These are phyloP conservation scores for Lasaia peninsularis DNA, from an alignment of 1,140 invertebrate species.

Conservation along the genomic window DNA sequence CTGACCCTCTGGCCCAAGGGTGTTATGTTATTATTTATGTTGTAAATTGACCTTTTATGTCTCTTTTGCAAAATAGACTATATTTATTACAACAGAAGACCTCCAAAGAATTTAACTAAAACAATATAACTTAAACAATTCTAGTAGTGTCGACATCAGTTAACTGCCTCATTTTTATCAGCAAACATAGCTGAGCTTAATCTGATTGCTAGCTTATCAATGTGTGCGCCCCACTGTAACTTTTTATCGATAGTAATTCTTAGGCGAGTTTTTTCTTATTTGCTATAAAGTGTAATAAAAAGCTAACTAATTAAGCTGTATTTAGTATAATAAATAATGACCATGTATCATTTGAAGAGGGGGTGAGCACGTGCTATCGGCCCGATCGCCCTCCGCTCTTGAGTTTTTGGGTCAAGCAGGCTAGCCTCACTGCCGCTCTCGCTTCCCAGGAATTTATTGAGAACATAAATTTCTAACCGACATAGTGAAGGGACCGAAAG, in stretches of 20 bases:
- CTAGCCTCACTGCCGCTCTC: conserved; percentile 42
- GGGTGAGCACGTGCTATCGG: conserved; percentile 52
- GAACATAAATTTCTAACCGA: conserved; percentile 37
- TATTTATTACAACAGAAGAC: no score
- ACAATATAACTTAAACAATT: no score
- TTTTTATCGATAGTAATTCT: background rate
- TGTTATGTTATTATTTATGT: no score
- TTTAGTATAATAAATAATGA: conserved; percentile 29
- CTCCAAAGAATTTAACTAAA: no score
- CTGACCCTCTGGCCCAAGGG: no score
- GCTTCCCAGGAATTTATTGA: conserved; percentile 51
- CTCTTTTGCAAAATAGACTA: no score
- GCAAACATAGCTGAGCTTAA: no score
- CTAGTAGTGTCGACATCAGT: no score
- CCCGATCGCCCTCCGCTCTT: conserved; percentile 59
- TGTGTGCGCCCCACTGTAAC: no score
- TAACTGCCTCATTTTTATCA: no score
- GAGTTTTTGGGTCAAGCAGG: conserved; percentile 71
- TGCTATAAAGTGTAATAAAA: background rate
- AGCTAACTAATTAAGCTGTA: background rate
- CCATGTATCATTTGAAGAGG: conserved; percentile 33
- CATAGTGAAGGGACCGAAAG: background rate
- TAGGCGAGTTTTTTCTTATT: background rate
- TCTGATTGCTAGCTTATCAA: no score
- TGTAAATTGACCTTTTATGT: no score